Evolutionary conservation across 1,140 invertebrate genomes (phyloP).

Genomic region (Drosophila miranda): DNA sequence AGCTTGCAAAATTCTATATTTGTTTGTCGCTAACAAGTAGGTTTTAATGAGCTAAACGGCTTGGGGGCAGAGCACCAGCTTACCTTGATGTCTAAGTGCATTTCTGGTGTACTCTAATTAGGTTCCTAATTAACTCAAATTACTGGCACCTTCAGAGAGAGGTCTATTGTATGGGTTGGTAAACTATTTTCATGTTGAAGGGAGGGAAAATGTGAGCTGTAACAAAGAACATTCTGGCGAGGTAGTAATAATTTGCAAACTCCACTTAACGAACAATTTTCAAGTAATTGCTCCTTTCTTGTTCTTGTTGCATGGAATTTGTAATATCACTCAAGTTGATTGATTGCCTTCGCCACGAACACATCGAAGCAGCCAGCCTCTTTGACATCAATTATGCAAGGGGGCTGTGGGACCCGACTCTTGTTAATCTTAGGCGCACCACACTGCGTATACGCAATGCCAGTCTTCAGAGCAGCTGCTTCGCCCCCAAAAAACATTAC

Average conservation of each 20-base stretch:
- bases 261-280: conserved; percentile 36
- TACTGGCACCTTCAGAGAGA: neutral
- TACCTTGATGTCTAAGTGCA: neutral
- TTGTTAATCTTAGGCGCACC: conserved; percentile 41
- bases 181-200: conserved; percentile 25
- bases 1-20: too few species aligned
- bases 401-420: neutral
- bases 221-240: conserved; percentile 21
- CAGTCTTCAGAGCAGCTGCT: neutral
- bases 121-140: conserved; percentile 14
- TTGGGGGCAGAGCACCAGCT: too few species aligned
- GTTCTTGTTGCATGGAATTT: conserved; percentile 16
- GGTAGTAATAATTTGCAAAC: conserved; percentile 30
- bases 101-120: neutral
- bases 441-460: conserved; percentile 43
- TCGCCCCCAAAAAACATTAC: neutral
- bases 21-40: too few species aligned
- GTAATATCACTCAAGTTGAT: conserved; percentile 59
- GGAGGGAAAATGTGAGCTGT: too few species aligned
- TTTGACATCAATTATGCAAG: conserved; percentile 57
- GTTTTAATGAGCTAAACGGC: too few species aligned
- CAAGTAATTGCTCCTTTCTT: conserved; percentile 10
- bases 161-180: too few species aligned
- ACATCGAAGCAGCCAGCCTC: conserved; percentile 18
- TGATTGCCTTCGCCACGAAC: conserved; percentile 49